These are phyloP conservation scores for Chalcosyrphus nemorum DNA, from an alignment of 2,888 invertebrate species.

Conservation along the genomic window DNA sequence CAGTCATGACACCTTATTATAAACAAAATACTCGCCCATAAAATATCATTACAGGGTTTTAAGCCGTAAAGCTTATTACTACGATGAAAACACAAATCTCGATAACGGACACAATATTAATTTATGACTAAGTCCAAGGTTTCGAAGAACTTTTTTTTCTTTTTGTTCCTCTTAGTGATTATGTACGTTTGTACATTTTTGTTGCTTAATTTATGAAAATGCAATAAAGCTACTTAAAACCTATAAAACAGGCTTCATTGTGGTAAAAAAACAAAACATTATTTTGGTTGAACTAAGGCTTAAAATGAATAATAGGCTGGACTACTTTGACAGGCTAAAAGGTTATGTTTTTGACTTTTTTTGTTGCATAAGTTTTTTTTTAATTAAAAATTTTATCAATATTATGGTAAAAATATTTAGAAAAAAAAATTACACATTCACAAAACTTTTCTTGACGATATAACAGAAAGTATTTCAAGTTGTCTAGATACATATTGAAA, in stretches of 20 bases:
- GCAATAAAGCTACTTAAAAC: no score
- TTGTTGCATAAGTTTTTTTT: no score
- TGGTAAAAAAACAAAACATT: no score
- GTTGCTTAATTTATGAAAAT: neutral
- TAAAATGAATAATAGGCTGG: no score
- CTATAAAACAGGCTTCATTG: no score
- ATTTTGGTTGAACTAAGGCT: no score
- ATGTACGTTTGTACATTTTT: neutral
- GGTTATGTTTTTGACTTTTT: no score
- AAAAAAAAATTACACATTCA: conserved; percentile 32
- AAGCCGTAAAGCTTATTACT: neutral
- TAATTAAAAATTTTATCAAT: conserved; percentile 2
- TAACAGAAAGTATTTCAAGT: conserved; percentile 35
- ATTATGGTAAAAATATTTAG: no score
- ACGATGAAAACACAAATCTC: neutral
- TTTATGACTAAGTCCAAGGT: neutral
- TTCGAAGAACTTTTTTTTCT: neutral
- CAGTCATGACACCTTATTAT: neutral
- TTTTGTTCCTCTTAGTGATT: neutral
- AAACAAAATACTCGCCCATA: no score
- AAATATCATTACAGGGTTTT: neutral
- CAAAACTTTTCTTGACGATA: conserved; percentile 30
- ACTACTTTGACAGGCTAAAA: no score
- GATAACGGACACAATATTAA: neutral
- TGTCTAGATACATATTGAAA: conserved; percentile 40